Conservation (phyloP, 2,113 vertebrate species). For the Ochotona curzoniae region DNA sequence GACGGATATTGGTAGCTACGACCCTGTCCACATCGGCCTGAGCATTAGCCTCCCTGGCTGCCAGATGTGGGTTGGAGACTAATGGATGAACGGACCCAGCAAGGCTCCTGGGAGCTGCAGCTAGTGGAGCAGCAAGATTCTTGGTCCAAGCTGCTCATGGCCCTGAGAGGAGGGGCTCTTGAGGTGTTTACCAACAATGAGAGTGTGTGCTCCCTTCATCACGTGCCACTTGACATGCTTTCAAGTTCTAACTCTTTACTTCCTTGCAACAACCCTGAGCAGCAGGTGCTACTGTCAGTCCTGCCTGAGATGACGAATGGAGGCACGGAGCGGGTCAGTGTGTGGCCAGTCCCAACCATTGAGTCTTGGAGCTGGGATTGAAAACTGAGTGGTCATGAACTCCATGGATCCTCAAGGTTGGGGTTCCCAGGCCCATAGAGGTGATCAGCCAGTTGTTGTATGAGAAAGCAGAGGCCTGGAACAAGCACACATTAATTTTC, state of each 20-base stretch:
- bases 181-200: neutral
- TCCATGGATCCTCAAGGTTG: neutral
- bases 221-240: neutral
- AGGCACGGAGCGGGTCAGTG: neutral
- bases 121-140: neutral
- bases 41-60: neutral
- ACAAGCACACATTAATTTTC: neutral
- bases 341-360: neutral
- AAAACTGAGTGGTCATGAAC: neutral
- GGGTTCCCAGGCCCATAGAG: neutral
- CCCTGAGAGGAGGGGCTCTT: neutral
- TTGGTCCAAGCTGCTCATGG: neutral
- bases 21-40: neutral
- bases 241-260: neutral
- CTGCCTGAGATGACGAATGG: neutral
- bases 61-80: neutral
- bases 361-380: fast-evolving
- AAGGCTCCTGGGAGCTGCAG: neutral
- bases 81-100: slow-evolving; percentile 12
- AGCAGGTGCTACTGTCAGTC: neutral
- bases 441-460: neutral
- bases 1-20: neutral
- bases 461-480: neutral
- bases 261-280: neutral
- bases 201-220: neutral